A percentile compares a stretch with the other conserved stretches of the same genome.
These are phyloP conservation scores for Poeciliopsis presidionis DNA, from an alignment of 2,797 vertebrate genomes.

Conservation along the genomic window DNA sequence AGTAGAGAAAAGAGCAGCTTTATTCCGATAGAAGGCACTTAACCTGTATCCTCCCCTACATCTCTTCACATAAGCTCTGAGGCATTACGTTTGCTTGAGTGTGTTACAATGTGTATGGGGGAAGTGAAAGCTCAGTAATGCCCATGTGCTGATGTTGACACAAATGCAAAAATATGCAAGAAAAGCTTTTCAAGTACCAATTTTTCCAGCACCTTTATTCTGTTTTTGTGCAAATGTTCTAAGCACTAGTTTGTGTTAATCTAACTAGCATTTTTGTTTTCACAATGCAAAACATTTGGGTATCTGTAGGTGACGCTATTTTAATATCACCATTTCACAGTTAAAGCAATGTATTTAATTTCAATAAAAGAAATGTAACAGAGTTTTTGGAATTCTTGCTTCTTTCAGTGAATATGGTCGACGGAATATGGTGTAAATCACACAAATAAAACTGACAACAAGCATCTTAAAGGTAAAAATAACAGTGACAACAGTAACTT, in stretches of 20 bases:
- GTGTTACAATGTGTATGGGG: not conserved
- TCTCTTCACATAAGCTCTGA: not conserved
- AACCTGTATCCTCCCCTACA: not conserved
- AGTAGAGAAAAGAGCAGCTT: not conserved
- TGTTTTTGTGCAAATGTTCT: not conserved
- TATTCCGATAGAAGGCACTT: not conserved
- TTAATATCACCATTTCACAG: not conserved
- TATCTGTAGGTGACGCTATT: not conserved
- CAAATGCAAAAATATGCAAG: not conserved
- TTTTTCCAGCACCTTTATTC: not conserved
- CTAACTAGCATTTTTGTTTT: not conserved
- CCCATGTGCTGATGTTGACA: not conserved
- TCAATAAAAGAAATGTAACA: not conserved
- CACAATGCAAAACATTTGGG: not conserved
- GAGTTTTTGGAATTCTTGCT: not conserved
- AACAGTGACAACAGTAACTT: not conserved
- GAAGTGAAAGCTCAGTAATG: not conserved
- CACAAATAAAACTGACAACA: not conserved
- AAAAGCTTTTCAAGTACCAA: not conserved
- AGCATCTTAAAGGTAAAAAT: not conserved
- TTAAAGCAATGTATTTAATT: not conserved
- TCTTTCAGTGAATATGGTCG: not conserved
- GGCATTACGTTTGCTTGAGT: not conserved
- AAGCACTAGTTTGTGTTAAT: not conserved
- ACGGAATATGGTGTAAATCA: not conserved